Base-by-base conservation (phyloP, 2,113 vertebrate species). In the Leptodactylus fuscus region DNA sequence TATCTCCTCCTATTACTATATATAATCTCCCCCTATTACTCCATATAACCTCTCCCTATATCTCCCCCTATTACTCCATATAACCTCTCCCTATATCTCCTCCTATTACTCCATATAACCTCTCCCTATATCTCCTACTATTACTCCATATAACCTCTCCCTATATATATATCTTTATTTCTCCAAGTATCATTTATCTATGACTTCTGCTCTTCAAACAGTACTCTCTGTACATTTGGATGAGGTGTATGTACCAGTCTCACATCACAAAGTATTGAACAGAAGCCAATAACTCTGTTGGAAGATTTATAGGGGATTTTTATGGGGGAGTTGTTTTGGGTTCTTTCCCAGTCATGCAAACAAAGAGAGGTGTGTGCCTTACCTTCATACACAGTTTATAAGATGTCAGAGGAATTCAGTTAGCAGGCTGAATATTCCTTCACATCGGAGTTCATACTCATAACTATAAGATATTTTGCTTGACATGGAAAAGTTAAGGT, bases 241-340 rank as follows among this genome's bases (percentile, higher is more conserved):
- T 32, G 24, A 27, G 16, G 12, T 46, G 11, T 13, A 27, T 49
- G 5, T 74, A 46, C 12, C 22, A 74, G 41, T 15, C 27, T 44
- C 41, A n/a, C 22, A 27, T 73, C 44, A 46, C 44, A 41, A 8
- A 6, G 18, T 70, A 79, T 38, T 78, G 74, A 79, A 85, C 12
- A 65, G 53, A 34, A 60, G 83, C 83, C 83, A 85, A 69, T 36
- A 53, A 51, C 38, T 51, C 32, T 24, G 46, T 79, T 70, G 46
- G 44, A 65, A 65, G 38, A 65, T 49, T 76, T 84, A 65, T 76
- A 79, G 83, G 83, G 83, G 83, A 85, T 78, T 79, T 85, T 79
- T 79, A 79, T 79, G 74, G 83, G 82, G 74, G 83, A 78, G 83
- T 79, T 70, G n/a, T 70, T 76, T 36, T 85, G 74, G 46, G 83